Conservation (phyloP, 2,888 invertebrate species). For the Troides oblongomaculatus region DNA sequence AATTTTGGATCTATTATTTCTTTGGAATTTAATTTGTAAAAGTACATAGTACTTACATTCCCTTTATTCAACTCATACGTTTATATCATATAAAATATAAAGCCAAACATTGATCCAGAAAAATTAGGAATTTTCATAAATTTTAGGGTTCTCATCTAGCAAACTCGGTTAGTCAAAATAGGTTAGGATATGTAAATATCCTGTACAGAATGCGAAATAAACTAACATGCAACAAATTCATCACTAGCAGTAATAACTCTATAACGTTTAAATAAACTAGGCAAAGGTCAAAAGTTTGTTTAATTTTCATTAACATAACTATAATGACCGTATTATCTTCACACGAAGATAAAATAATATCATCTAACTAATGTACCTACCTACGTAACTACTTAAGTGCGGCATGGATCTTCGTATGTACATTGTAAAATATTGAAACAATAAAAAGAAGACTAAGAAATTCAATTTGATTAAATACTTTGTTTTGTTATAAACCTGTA, state of each 20-base stretch:
- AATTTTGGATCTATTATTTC: not conserved
- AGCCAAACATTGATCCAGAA: not conserved
- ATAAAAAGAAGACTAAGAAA: not conserved
- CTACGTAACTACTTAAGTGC: not conserved
- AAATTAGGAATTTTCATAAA: too few species aligned
- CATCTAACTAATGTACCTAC: constrained; percentile 6
- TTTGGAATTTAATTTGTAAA: not conserved
- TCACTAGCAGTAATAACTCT: not conserved
- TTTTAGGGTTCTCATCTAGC: too few species aligned
- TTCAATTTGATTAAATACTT: too few species aligned
- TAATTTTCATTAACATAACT: constrained; percentile 45
- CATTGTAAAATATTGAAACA: not conserved
- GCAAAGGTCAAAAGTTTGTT: constrained; percentile 48
- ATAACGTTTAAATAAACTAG: constrained; percentile 25
- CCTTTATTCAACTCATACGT: not conserved
- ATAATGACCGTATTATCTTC: constrained; percentile 31
- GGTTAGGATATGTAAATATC: not conserved
- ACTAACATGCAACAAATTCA: not conserved
- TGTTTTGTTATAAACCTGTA: too few species aligned
- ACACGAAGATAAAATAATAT: constrained; percentile 23
- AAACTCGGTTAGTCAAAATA: not conserved
- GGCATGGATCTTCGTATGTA: not conserved
- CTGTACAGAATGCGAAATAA: not conserved
- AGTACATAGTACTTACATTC: not conserved
- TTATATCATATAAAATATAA: not conserved